phyloP scores from a whole-genome alignment of 2,888 invertebrate species.

The Crocallis elinguaria region DNA sequence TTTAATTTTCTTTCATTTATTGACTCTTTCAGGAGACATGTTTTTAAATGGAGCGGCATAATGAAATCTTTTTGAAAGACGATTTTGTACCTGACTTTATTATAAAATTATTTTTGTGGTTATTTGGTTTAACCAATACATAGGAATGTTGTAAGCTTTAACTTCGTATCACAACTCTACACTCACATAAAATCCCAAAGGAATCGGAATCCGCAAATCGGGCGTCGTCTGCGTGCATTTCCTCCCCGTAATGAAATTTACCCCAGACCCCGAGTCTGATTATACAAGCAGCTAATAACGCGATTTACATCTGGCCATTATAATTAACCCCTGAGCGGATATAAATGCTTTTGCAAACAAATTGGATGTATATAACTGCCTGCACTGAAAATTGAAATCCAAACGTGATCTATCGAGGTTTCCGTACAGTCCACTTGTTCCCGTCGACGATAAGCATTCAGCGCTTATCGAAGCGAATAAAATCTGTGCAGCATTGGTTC shows the following conservation, averaged over 20 bases:
- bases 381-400: constrained; percentile 50
- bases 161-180: too few relatives aligned
- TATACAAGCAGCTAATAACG: constrained; percentile 45
- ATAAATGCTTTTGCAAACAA: constrained; percentile 27
- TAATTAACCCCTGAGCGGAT: constrained; percentile 21
- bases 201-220: constrained; percentile 25
- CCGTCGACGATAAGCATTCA: constrained; percentile 24
- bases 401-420: constrained; percentile 58
- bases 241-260: constrained; percentile 51
- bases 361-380: constrained; percentile 36
- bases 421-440: constrained; percentile 41
- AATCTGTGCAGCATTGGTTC: constrained; percentile 1
- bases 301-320: constrained; percentile 36
- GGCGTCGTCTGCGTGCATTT: constrained; percentile 35
- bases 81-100: too few relatives aligned
- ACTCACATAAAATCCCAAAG: constrained; percentile 3
- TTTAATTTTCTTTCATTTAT: too few relatives aligned
- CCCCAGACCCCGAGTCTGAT: constrained; percentile 43
- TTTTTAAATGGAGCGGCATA: too few relatives aligned
- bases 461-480: neutral
- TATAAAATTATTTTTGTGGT: too few relatives aligned
- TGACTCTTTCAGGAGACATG: too few relatives aligned
- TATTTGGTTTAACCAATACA: too few relatives aligned
- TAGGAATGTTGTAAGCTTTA: too few relatives aligned
- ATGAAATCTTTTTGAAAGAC: too few relatives aligned